phyloP scores from a whole-genome alignment of 2,113 vertebrate species.

The Psilopsiagon aymara region DNA sequence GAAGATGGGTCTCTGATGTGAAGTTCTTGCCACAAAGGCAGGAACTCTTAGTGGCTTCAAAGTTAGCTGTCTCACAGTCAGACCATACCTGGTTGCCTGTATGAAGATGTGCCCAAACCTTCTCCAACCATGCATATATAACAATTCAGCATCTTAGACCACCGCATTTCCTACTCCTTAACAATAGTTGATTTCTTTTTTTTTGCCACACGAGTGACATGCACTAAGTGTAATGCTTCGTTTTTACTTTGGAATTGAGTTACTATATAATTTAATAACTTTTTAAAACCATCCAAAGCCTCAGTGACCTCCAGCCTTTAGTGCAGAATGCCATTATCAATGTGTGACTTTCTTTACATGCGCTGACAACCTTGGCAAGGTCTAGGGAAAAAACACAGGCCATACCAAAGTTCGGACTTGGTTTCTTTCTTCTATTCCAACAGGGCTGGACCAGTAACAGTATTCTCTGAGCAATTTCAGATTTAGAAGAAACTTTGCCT shows the following conservation, averaged over 20 bases:
- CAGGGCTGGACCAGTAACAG: not conserved
- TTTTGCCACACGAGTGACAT: not conserved
- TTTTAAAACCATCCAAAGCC: not conserved
- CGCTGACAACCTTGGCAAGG: not conserved
- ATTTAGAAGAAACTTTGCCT: not conserved
- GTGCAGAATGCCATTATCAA: not conserved
- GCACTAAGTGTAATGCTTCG: not conserved
- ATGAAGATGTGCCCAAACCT: not conserved
- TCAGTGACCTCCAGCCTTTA: not conserved
- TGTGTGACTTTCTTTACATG: not conserved
- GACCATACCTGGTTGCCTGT: not conserved
- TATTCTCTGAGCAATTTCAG: not conserved
- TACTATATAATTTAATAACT: not conserved
- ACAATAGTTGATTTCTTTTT: not conserved
- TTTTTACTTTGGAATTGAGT: not conserved
- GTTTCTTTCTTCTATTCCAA: not conserved
- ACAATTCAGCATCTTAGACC: not conserved
- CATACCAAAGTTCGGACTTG: not conserved
- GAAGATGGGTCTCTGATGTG: not conserved
- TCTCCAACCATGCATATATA: no score
- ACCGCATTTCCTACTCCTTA: not conserved
- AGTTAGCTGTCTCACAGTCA: not conserved
- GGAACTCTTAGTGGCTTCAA: not conserved
- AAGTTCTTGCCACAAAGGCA: not conserved
- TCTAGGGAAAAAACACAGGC: not conserved